Evolutionary conservation across 2,797 vertebrate genomes (phyloP).

Genomic region (Malurus splendens): DNA sequence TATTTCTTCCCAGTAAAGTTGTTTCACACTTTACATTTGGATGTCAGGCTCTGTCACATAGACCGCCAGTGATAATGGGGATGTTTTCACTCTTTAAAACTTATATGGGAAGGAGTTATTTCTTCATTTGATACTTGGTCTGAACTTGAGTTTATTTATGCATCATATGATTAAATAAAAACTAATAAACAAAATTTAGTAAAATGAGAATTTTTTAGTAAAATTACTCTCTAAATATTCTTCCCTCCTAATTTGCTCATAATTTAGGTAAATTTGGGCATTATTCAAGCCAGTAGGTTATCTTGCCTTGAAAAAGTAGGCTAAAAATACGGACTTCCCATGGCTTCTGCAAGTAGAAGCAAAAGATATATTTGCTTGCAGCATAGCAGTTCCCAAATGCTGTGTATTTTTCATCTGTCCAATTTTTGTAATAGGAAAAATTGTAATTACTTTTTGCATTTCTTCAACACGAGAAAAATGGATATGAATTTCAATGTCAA

Average conservation of each 20-base stretch:
- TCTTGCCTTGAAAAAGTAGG: background rate
- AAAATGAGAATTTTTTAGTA: background rate
- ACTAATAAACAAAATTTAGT: background rate
- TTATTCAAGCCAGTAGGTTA: background rate
- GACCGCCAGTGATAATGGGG: background rate
- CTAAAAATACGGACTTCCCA: background rate
- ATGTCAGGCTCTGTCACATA: background rate
- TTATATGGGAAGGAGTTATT: background rate
- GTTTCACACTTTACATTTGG: background rate
- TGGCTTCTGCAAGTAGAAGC: background rate
- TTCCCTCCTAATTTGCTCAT: background rate
- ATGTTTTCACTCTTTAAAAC: background rate
- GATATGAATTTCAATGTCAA: background rate
- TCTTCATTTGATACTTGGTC: background rate
- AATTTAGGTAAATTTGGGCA: background rate
- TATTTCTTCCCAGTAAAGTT: background rate
- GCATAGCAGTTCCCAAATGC: background rate
- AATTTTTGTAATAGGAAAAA: background rate
- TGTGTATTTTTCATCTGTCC: background rate
- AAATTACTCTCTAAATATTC: background rate
- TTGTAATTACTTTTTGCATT: background rate
- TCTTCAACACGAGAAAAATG: background rate
- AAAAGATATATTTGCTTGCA: background rate
- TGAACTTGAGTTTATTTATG: background rate
- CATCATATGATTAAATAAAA: background rate